Evolutionary conservation across 1,140 invertebrate genomes (phyloP).

Genomic region (Apis mellifera): DNA sequence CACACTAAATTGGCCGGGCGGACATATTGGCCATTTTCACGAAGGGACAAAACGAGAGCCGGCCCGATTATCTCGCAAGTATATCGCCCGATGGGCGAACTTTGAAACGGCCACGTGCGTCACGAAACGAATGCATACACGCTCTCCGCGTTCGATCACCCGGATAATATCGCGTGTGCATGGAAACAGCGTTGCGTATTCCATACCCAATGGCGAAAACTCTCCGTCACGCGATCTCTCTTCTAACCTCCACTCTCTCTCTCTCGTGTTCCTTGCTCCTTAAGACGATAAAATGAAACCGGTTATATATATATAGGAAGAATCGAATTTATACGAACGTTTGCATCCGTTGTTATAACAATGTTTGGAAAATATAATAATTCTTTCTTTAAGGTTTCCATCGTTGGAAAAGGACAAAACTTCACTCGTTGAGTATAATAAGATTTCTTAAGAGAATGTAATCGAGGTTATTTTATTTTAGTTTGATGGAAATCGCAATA

Average conservation of each 20-base stretch:
- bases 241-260: background rate
- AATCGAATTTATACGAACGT: background rate
- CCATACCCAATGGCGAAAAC: conserved; percentile 8
- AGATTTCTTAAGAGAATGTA: too few relatives aligned
- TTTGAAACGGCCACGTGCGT: conserved; percentile 8
- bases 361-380: too few relatives aligned
- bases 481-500: too few relatives aligned
- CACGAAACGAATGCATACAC: background rate
- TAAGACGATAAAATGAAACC: background rate
- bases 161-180: conserved; percentile 47
- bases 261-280: background rate
- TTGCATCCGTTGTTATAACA: too few relatives aligned
- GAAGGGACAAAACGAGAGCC: background rate
- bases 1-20: background rate
- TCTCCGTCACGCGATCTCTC: conserved; percentile 46
- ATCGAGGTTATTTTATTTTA: too few relatives aligned
- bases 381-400: too few relatives aligned
- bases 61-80: conserved; percentile 17
- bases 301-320: background rate
- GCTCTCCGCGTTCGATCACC: conserved; percentile 11
- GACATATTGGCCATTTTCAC: conserved; percentile 5
- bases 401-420: too few relatives aligned
- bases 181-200: conserved; percentile 30
- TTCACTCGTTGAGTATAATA: too few relatives aligned
- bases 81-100: background rate